Conservation (phyloP, 2,888 invertebrate species). For the Tiliacea citrago region DNA sequence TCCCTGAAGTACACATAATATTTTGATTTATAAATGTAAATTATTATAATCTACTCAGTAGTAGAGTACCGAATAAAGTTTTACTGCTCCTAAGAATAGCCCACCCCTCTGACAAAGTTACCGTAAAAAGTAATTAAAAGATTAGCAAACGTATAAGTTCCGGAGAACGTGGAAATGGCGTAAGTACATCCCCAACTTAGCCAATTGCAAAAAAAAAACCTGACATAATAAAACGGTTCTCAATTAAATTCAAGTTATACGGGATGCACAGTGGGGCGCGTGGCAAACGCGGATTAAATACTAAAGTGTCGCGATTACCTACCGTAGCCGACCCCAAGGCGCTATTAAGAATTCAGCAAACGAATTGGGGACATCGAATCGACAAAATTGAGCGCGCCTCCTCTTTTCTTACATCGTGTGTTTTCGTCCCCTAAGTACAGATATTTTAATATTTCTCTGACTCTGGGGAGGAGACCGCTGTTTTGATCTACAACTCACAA, state of each 20-base stretch:
- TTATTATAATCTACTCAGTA: neutral
- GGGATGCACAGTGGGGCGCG: conserved; percentile 72
- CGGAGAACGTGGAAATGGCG: conserved; percentile 21
- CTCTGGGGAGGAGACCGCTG: conserved; percentile 81
- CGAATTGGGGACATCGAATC: conserved; percentile 89
- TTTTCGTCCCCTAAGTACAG: conserved; percentile 79
- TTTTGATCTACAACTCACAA: conserved; percentile 85
- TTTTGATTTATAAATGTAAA: conserved; percentile 4
- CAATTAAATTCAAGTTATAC: conserved; percentile 82
- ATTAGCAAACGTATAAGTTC: conserved; percentile 32
- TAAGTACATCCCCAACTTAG: conserved; percentile 23
- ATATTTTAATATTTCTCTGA: conserved; percentile 86
- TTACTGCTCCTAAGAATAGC: neutral
- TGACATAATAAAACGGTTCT: conserved; percentile 55
- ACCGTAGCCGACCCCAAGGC: conserved; percentile 80
- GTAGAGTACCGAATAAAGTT: neutral
- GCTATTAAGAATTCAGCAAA: conserved; percentile 88
- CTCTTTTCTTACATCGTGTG: conserved; percentile 86
- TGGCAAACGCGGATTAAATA: conserved; percentile 85
- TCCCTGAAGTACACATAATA: conserved; percentile 9
- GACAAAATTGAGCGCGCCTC: conserved; percentile 88
- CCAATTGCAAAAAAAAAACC: conserved; percentile 34
- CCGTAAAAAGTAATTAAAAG: conserved; percentile 22
- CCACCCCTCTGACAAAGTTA: neutral
- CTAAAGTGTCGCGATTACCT: conserved; percentile 83